A percentile compares a stretch with the other conserved stretches of the same genome.
Evolutionary conservation across 92 coral and sea anemone species (phyloP).

Genomic region (Bergia puertoricense): DNA sequence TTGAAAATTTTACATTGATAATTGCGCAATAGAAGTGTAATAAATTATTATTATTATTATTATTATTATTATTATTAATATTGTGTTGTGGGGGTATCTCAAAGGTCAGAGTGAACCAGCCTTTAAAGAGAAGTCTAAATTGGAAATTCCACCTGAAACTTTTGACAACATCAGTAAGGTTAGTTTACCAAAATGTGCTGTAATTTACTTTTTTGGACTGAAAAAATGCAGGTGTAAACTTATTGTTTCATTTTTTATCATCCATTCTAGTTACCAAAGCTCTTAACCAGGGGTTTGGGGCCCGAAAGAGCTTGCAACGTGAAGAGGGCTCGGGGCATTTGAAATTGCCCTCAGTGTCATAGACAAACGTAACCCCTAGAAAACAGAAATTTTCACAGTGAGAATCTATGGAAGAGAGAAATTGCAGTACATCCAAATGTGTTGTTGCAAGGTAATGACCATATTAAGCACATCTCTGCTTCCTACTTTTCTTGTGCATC

Average conservation of each 20-base stretch:
- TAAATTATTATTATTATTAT: too few species aligned
- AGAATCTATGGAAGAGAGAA: slow-evolving; percentile 48
- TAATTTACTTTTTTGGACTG: slow-evolving; percentile 23
- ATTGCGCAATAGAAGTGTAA: too few species aligned
- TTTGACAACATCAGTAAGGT: slow-evolving; percentile 50
- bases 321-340: slow-evolving; percentile 49
- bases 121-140: slow-evolving; percentile 53
- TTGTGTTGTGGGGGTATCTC: slow-evolving; percentile 46
- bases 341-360: slow-evolving; percentile 49
- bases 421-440: slow-evolving; percentile 41
- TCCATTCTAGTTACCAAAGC: slow-evolving; percentile 52
- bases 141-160: slow-evolving; percentile 42
- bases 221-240: neutral
- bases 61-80: too few species aligned
- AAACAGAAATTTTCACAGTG: slow-evolving; percentile 49
- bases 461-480: neutral
- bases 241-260: slow-evolving; percentile 12
- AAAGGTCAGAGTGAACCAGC: slow-evolving; percentile 54
- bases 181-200: slow-evolving; percentile 17
- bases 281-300: slow-evolving; percentile 48
- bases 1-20: too few species aligned
- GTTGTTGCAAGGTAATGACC: slow-evolving; percentile 37
- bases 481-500: neutral
- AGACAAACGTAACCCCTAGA: slow-evolving; percentile 42
- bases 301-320: slow-evolving; percentile 48